Base-by-base conservation (phyloP, 2,113 vertebrate species). In the Noctilio leporinus region DNA sequence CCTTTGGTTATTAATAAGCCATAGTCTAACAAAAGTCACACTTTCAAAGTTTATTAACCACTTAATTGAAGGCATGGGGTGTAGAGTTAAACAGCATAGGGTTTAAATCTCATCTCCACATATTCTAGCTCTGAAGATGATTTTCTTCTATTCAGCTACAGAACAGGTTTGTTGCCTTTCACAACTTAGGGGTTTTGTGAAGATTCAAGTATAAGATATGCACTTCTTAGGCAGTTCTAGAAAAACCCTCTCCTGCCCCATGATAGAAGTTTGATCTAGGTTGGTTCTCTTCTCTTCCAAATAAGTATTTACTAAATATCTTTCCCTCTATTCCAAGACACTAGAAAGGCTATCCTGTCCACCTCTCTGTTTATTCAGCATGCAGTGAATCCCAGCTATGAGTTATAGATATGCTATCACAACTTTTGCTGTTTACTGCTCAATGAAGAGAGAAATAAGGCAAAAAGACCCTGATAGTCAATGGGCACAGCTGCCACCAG, bases 41-140 rank as follows among this genome's bases (percentile, higher is more conserved):
- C 75, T 86, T 91, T 81, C 53, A 57, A 33, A 85, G 45, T 45
- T 93, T 94, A 85, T 85, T 89, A 87, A 73, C 86, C 55, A 70
- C 70, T 59, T 95, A 59, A 62, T 81, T 94, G 49, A 55, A 80
- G n/a, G 51, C 64, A 20, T 26, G 19, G 8, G 14, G 9, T 47
- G 1, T 20, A 45, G 38, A 69, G 12, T 76, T 75, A 83, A 26
- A 82, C 24, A 45, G 8, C 72, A n/a, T 24, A 65, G 62, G 24
- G 1, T 89, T 62, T 95, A 45, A 69, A 40, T 86, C 62, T 91
- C 83, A 70, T 57, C 69, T 76, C 40, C 22, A 7, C 43, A 9
- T 55, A 35, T 65, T 81, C 59, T 30, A 80, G 30, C 51, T 65
- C 55, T 70, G 33, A 59, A 86, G 16, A 59, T 49, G 10, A 20